These are phyloP conservation scores for Trichogramma pretiosum DNA, from an alignment of 1,140 invertebrate genomes.

Conservation along the genomic window DNA sequence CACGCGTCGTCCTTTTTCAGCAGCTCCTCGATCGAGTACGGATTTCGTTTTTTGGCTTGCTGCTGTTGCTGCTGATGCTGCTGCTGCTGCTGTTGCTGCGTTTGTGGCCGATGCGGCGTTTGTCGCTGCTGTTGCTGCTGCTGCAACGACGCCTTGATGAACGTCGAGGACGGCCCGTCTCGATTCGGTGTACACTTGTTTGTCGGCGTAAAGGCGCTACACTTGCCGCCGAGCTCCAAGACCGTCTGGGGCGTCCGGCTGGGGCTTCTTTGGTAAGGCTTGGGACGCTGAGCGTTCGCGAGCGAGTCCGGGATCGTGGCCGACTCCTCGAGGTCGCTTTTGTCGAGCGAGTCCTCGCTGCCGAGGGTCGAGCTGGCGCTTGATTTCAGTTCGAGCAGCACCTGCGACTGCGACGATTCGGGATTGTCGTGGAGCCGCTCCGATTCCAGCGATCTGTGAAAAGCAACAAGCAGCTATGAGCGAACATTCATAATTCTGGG, in stretches of 20 bases:
- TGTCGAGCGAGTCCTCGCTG: constrained; percentile 55
- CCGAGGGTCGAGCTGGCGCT: constrained; percentile 47
- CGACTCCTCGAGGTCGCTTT: constrained; percentile 48
- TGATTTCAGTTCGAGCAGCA: constrained; percentile 37
- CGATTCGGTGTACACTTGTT: neutral
- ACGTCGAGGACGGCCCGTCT: constrained; percentile 10
- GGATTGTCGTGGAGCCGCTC: constrained; percentile 47
- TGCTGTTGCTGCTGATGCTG: constrained; percentile 26
- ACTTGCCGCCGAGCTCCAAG: constrained; percentile 36
- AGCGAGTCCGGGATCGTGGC: constrained; percentile 32
- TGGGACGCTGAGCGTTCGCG: constrained; percentile 27
- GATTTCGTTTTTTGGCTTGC: constrained; percentile 59
- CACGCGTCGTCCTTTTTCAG: constrained; percentile 66
- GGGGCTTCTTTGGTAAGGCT: constrained; percentile 30
- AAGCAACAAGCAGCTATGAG: no score
- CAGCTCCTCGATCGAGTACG: constrained; percentile 78
- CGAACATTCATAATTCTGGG: no score
- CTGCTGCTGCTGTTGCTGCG: constrained; percentile 22
- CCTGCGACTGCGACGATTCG: constrained; percentile 27
- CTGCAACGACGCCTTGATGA: no score
- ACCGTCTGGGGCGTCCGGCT: constrained; percentile 33
- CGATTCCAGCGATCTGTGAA: constrained; percentile 38
- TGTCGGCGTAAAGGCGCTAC: constrained; percentile 35
- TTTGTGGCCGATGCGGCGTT: no score
- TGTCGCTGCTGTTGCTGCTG: constrained; percentile 24